These are phyloP conservation scores for Notiomystis cincta DNA, from an alignment of 2,113 vertebrate species.

Conservation along the genomic window DNA sequence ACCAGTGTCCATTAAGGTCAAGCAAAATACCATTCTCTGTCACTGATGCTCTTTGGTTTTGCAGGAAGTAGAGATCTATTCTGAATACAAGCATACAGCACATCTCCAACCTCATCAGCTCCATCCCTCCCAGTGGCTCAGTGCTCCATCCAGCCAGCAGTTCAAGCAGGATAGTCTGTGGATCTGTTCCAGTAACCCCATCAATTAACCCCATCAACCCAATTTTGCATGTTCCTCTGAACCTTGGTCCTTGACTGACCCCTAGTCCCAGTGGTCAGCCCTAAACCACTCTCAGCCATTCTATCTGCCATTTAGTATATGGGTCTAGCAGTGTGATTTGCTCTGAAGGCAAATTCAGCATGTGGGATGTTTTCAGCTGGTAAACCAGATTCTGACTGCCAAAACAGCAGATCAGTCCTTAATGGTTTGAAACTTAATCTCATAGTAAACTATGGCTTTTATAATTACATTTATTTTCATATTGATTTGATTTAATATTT, in stretches of 20 bases:
- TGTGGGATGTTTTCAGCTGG: neutral
- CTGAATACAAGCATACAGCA: neutral
- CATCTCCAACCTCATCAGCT: neutral
- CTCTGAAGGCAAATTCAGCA: neutral
- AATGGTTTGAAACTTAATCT: neutral
- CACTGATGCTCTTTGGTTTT: neutral
- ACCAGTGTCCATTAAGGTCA: neutral
- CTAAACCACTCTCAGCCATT: neutral
- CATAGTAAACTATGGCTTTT: neutral
- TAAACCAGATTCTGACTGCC: neutral
- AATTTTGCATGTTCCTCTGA: neutral
- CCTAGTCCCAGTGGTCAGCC: neutral
- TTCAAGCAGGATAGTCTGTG: neutral
- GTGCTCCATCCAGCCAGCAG: neutral
- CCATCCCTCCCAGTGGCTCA: neutral
- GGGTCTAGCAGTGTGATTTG: neutral
- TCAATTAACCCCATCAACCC: neutral
- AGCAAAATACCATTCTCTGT: neutral
- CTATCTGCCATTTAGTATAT: neutral
- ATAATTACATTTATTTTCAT: neutral
- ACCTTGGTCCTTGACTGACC: neutral
- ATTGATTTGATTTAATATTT: neutral
- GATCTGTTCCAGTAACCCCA: neutral
- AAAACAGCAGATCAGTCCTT: neutral
- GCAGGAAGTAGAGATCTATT: neutral